Conservation (phyloP, 2,888 invertebrate species). For the Cyclophora punctaria region DNA sequence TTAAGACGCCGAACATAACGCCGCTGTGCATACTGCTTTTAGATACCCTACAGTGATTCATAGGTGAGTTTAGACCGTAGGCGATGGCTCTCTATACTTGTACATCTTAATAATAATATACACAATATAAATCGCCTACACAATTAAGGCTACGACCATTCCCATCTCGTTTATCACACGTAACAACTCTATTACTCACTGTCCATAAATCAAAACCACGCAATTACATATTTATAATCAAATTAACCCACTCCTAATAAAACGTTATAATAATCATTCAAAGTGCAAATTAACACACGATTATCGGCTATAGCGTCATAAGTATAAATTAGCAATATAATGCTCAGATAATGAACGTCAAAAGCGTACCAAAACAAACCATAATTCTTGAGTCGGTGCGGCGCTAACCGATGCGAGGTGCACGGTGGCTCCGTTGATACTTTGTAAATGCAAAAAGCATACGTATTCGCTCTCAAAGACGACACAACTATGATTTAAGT, state of each 20-base stretch:
- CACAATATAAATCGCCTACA: neutral
- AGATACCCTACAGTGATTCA: conserved; percentile 54
- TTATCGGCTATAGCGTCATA: conserved; percentile 21
- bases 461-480: conserved; percentile 48
- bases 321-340: conserved; percentile 26
- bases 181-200: conserved; percentile 21
- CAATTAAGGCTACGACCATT: conserved; percentile 8
- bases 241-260: conserved; percentile 16
- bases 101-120: neutral
- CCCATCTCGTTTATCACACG: conserved; percentile 17
- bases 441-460: conserved; percentile 50
- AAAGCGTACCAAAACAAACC: conserved; percentile 48
- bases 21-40: conserved; percentile 63
- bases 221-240: conserved; percentile 9
- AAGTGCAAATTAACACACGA: conserved; percentile 22
- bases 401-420: conserved; percentile 32
- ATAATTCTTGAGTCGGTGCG: conserved; percentile 36
- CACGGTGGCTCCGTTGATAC: conserved; percentile 40
- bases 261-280: conserved; percentile 9
- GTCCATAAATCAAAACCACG: conserved; percentile 12
- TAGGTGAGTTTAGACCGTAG: conserved; percentile 49
- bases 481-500: conserved; percentile 64
- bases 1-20: conserved; percentile 60
- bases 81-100: conserved; percentile 12
- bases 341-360: conserved; percentile 27